phyloP scores from a whole-genome alignment of 2,888 invertebrate genomes.

The Archips crataeganus region DNA sequence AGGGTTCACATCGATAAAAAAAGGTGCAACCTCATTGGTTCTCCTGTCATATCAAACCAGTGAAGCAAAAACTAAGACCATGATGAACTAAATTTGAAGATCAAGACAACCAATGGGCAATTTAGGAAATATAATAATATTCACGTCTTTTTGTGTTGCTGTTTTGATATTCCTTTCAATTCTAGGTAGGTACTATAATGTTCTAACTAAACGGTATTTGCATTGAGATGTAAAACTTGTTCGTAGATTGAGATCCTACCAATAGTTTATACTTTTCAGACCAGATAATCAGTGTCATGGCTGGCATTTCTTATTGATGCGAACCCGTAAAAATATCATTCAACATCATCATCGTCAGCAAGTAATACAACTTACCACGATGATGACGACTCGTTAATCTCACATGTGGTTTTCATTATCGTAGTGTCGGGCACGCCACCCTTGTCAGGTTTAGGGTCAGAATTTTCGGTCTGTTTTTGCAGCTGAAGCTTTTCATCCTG shows the following conservation, averaged over 20 bases:
- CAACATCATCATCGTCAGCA: slow-evolving; percentile 9
- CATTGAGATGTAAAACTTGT: no score
- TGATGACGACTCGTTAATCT: slow-evolving; percentile 57
- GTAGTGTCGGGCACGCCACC: slow-evolving; percentile 57
- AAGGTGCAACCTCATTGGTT: not conserved
- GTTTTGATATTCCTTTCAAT: no score
- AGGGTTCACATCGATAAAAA: slow-evolving; percentile 3
- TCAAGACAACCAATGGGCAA: not conserved
- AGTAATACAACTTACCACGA: slow-evolving; percentile 55
- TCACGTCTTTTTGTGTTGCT: not conserved
- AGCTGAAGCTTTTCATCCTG: slow-evolving; percentile 64
- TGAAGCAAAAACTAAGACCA: not conserved
- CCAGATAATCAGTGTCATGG: not conserved
- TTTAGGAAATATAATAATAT: not conserved
- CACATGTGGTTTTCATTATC: slow-evolving; percentile 57
- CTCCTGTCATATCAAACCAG: not conserved
- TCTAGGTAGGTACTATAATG: no score
- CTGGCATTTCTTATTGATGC: not conserved
- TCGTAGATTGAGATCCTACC: no score
- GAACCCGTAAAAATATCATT: not conserved
- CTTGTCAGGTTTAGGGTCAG: slow-evolving; percentile 50
- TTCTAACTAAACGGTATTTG: no score
- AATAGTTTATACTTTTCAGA: no score
- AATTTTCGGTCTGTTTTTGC: slow-evolving; percentile 54
- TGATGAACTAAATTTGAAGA: not conserved